A percentile compares a stretch with the other conserved stretches of the same genome.
phyloP scores from a whole-genome alignment of 2,888 invertebrate species.

The Drosophila longiperda region DNA sequence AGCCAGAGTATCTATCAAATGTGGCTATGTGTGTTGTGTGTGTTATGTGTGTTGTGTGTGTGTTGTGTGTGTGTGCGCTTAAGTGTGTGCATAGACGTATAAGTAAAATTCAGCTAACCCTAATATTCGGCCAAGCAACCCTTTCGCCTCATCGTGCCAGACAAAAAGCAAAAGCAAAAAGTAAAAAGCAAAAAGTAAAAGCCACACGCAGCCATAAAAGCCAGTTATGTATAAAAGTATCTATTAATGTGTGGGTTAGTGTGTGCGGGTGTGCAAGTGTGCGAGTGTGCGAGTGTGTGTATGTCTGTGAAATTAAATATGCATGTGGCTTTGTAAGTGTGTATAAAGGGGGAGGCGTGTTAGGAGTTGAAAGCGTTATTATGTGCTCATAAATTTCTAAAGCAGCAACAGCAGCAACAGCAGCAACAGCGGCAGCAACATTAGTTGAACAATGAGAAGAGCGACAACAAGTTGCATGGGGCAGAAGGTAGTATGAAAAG shows the following conservation, averaged over 20 bases:
- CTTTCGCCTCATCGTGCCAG: conserved; percentile 6
- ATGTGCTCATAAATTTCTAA: conserved; percentile 55
- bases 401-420: neutral
- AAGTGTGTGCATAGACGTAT: conserved; percentile 4
- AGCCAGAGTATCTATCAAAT: conserved; percentile 47
- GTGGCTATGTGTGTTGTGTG: conserved; percentile 3
- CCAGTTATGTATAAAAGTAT: conserved; percentile 44
- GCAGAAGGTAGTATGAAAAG: conserved; percentile 7
- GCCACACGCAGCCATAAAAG: conserved; percentile 51
- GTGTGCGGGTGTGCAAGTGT: neutral
- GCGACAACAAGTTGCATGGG: neutral
- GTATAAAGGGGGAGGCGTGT: conserved; percentile 15
- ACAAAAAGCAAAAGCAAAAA: neutral
- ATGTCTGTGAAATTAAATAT: conserved; percentile 43
- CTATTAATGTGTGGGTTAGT: conserved; percentile 38
- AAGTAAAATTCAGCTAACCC: conserved; percentile 34
- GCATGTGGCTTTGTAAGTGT: conserved; percentile 22
- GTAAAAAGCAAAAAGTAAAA: conserved; percentile 22
- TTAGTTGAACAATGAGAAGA: neutral
- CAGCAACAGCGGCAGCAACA: neutral
- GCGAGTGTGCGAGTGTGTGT: neutral
- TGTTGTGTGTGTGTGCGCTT: conserved; percentile 16
- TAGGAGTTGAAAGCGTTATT: conserved; percentile 54
- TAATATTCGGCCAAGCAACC: conserved; percentile 7
- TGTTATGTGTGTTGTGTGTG: conserved; percentile 7